Base-by-base conservation (phyloP, 2,113 vertebrate species). In the Rynchops niger region DNA sequence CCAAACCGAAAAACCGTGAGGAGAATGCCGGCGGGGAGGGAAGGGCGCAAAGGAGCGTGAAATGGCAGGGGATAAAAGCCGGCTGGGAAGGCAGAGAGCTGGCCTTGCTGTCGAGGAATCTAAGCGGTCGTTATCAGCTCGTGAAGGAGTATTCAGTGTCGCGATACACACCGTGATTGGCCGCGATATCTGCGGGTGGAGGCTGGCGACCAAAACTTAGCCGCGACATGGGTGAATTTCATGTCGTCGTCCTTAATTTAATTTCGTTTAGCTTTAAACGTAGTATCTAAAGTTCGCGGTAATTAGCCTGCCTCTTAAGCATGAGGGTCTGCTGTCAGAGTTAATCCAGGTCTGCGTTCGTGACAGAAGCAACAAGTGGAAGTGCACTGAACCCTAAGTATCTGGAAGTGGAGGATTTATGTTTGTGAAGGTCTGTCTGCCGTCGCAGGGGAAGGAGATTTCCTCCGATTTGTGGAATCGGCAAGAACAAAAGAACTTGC, bases 51-150 rank as follows among this genome's bases (percentile, higher is more conserved):
- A 43, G 45, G 19, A 43, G 32, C 12, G 32, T 13, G 40, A 47
- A 12, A 6, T 10, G 72, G 45, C 11, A 2, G 55, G 16, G 8
- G 8, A 1, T 15, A 9, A 9, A 9, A 14, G 26, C 26, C 5
- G 14, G 9, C 11, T 14, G 65, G 62, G 8, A 10, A 15, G 40
- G 72, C n/a, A 9, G 43, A 13, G 34, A 55, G 20, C 15, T 7
- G 80, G 49, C 25, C 16, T 53, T 3, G 58, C 7, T 9, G 27
- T 11, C 5, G 34, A 36, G 71, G 58, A 17, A 4, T 30, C 53
- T 5, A 2, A 10, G 40, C 5, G 40, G 9, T 50, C 15, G 22
- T 29, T 69, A 7, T 1, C 32, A 1, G 36, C 20, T 40, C 1
- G 15, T 6, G 77, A 42, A 16, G 70, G 18, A 14, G n/a, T 3